Base-by-base conservation (phyloP, 2,797 vertebrate genomes). In the Heteromormyrus szaboi region DNA sequence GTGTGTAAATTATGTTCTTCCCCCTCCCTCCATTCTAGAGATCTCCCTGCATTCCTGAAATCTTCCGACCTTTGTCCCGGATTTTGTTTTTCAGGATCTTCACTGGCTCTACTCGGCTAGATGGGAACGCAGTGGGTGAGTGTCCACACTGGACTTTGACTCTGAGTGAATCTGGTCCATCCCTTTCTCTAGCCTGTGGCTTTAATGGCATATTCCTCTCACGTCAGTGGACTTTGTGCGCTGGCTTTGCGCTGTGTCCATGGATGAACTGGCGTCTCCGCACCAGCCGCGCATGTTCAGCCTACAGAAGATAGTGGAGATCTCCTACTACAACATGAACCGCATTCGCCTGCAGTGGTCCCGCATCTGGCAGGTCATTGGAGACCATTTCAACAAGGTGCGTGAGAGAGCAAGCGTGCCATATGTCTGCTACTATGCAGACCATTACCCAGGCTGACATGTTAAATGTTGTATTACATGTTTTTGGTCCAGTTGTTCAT, bases 321-420 rank as follows among this genome's bases (percentile, higher is more conserved):
- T 99, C 87, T 99, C 98, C 0, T 99, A 99, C 85, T 99, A 99
- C 94, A 99, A 99, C 95, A 99, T 99, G 98, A 98, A 97, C 94
- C 97, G 98, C 81, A 99, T 99, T 91, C 93, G 98, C 72, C 95
- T 99, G 88, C 98, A 99, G 95, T 99, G 98, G 98, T 99, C 98
- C 4, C 95, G 98, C 76, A 98, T 99, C 89, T 99, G 98, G 98
- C 97, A 99, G 2, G 98, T 99, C 91, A 97, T 99, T 48, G 98
- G 98, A 90, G 97, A 99, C 91, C 98, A 99, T 92, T 99, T 99
- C 92, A 99, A 99, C 91, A 99, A 99, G 98, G 98, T 99, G 90
- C 1, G n/a, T 14, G n/a, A 25, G 44, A 79, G 4, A 7, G 65
- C 29, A 72, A 12, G 29, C 3, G 0, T 17, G 29, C 11, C 65